Evolutionary conservation across 2,113 vertebrate genomes (phyloP), one percentile per base, ranked within the genome.

Genomic region (Platysteira castanea): DNA sequence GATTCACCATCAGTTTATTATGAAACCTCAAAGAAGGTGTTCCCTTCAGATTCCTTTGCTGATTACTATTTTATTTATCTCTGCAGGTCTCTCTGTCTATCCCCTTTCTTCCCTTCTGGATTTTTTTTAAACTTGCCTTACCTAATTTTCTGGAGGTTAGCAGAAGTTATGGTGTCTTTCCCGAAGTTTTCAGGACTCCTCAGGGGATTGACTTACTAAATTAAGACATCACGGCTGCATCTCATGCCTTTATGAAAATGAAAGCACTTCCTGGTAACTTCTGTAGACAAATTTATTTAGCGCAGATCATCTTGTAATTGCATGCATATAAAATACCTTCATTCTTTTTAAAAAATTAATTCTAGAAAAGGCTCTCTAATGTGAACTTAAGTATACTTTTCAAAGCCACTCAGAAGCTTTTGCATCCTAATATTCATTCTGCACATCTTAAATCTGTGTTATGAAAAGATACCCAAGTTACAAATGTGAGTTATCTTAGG

Each of bases 11-110:
- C 57, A 28, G 18, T 92, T 87, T 90, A 83, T 60, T 83, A 35
- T 46, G 46, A 96, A 95, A 85, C 74, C 53, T 84, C 59, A 70
- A 52, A 37, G 37, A 88, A 91, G 67, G n/a, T 89, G 42, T 79
- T 91, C 39, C 52, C 49, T 94, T 93, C 77, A n/a, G 33, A 69
- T 87, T 92, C 89, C 67, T 94, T 85, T 92, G 74, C 88, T 97
- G 91, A 91, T 96, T 39, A 89, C 88, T 76, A 91, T 96, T 97
- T 92, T 92, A 95, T 95, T 97, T 96, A 96, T 96, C 64, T 96
- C 95, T 96, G 80, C 87, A 96, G 95, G 92, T 96, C 60, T 96
- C 88, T 94, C 85, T 97, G 31, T 95, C 91, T 91, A 50, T 94
- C 65, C 85, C 94, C 33, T 95, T 92, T 91, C 93, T 86, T 96